A percentile compares a stretch with the other conserved stretches of the same genome.
These are phyloP conservation scores for Drosophila lowei DNA, from an alignment of 1,140 invertebrate genomes.

Conservation along the genomic window DNA sequence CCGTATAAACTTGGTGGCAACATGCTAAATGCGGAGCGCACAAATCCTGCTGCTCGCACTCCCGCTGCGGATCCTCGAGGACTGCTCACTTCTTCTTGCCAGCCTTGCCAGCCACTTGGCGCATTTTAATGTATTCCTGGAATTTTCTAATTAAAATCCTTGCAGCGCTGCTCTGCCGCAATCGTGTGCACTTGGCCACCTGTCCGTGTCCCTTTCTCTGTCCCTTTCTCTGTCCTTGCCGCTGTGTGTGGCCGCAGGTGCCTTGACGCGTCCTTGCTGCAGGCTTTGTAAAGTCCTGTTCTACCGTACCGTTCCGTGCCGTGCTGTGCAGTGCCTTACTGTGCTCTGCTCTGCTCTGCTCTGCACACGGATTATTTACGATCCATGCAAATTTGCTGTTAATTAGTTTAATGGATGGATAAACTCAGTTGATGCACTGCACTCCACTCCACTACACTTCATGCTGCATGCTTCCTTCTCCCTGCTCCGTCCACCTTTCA, in stretches of 20 bases:
- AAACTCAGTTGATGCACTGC: slow-evolving; percentile 76
- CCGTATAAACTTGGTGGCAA: slow-evolving; percentile 27
- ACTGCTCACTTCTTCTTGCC: slow-evolving; percentile 35
- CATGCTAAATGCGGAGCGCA: slow-evolving; percentile 65
- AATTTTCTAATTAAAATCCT: slow-evolving; percentile 81
- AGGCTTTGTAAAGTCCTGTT: slow-evolving; percentile 32
- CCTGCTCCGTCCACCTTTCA: neutral
- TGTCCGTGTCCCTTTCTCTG: slow-evolving; percentile 25
- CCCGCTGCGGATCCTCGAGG: slow-evolving; percentile 3
- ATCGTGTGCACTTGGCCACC: slow-evolving; percentile 57
- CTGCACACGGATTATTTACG: slow-evolving; percentile 77
- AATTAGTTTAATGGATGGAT: slow-evolving; percentile 82
- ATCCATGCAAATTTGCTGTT: slow-evolving; percentile 82
- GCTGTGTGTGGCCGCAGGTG: slow-evolving; percentile 33
- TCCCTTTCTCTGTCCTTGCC: too few species aligned
- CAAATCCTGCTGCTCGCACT: slow-evolving; percentile 59
- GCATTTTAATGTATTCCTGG: slow-evolving; percentile 70
- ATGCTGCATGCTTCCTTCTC: slow-evolving; percentile 1
- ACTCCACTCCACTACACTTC: slow-evolving; percentile 23
- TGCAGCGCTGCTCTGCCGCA: slow-evolving; percentile 47
- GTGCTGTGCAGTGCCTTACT: neutral
- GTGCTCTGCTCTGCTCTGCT: slow-evolving; percentile 1
- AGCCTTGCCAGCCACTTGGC: slow-evolving; percentile 57
- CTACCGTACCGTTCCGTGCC: neutral
- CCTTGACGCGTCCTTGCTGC: slow-evolving; percentile 50